Percentiles rank a stretch among this genome's conserved stretches.
Conservation (phyloP, 2,113 vertebrate genomes). For the Choloepus hoffmanni region DNA sequence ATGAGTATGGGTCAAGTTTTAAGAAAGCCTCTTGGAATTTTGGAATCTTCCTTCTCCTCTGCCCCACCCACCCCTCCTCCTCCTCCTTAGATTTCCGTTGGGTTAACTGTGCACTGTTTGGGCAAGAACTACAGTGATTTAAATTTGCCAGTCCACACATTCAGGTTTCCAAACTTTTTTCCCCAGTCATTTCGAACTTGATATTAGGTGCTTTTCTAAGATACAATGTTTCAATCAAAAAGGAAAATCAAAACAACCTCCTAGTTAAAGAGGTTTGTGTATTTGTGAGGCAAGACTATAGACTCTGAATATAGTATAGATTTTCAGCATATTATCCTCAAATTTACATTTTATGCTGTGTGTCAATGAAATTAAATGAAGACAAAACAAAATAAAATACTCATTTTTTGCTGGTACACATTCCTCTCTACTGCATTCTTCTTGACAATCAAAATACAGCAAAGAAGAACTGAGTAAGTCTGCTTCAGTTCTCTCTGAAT, state of each 20-base stretch:
- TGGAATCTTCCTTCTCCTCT: neutral
- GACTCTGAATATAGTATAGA: neutral
- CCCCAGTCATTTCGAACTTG: neutral
- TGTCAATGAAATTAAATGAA: neutral
- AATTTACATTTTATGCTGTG: neutral
- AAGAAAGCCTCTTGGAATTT: neutral
- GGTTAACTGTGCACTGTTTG: neutral
- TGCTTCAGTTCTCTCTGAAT: neutral
- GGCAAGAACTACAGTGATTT: neutral
- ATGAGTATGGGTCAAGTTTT: neutral
- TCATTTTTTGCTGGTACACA: neutral
- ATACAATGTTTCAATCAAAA: neutral
- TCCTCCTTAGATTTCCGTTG: neutral
- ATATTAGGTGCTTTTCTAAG: neutral
- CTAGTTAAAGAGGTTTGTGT: neutral
- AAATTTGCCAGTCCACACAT: neutral
- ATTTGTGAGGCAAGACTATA: neutral
- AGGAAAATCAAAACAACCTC: neutral
- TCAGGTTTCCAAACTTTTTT: neutral
- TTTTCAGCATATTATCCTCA: neutral
- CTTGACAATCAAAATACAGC: neutral
- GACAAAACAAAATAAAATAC: neutral
- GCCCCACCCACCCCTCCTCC: neutral
- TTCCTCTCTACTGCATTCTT: neutral
- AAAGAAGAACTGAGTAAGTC: neutral